Evolutionary conservation across 2,888 invertebrate genomes (phyloP), one percentile per base, ranked within the genome.

Genomic region (Marronus borbonicus): DNA sequence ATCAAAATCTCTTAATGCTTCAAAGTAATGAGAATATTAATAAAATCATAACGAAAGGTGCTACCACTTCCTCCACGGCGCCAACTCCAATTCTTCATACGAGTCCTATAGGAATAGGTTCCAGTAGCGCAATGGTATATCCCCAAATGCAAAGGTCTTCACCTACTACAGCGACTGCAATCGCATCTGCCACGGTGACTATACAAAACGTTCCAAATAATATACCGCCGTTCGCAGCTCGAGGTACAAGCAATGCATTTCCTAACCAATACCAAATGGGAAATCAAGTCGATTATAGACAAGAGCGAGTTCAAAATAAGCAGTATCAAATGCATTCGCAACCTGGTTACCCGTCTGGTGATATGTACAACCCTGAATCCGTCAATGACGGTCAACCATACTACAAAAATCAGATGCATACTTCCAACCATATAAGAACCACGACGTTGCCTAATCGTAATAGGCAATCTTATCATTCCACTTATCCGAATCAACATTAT

Each of bases 151-250:
- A 91, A 12, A 89, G 93, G 80, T 93, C 94, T 10, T 94, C 94
- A 1, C 94, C 94, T 0, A 93, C 94, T 0, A 93, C 93, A 50
- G 93, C 92, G 4, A 91, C 92, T 1, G 90, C 92, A 24, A 91
- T 92, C 78, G 90, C 91, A 39, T 90, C 91, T 76, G 90, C 91
- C 83, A 91, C 91, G 65, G 89, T 88, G 76, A 89, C 89, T 68
- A 87, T 88, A 82, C 92, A 92, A 86, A 90, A 91, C 77, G 91
- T 92, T 81, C 91, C 91, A 24, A 92, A 91, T 83, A 89, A 90
- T 44, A 90, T 92, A 86, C 91, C 92, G 3, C 90, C 92, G 0
- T 92, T 92, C 83, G 91, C 90, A 12, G 90, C 90, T 80, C 88
- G 91, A 85, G 91, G 90, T 78, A 85, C 87, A 85, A 89, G 89